Conservation (phyloP, 2,113 vertebrate species). For the Serilophus lunatus region DNA sequence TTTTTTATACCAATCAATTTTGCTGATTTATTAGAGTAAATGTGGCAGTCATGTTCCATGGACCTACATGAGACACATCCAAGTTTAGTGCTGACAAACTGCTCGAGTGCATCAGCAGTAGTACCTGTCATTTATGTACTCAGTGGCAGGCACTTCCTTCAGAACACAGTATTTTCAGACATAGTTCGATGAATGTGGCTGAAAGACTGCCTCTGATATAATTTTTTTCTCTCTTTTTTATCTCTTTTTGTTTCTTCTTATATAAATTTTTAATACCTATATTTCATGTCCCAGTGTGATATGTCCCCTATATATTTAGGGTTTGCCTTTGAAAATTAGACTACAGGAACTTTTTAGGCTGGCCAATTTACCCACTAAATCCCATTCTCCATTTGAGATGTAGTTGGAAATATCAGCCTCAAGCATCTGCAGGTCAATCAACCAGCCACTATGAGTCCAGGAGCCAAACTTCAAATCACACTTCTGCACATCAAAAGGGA, state of each 20-base stretch:
- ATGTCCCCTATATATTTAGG: not conserved
- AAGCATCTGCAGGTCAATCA: conserved; percentile 89
- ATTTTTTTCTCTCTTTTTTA: not conserved
- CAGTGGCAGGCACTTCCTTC: not conserved
- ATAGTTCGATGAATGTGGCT: not conserved
- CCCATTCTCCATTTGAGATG: conserved; percentile 91
- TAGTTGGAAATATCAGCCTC: conserved; percentile 88
- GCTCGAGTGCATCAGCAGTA: not conserved
- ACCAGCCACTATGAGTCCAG: conserved; percentile 90
- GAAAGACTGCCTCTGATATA: not conserved
- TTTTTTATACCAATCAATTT: not conserved
- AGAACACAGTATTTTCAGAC: not conserved
- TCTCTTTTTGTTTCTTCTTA: not conserved
- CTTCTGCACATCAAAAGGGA: conserved; percentile 91
- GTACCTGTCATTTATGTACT: not conserved
- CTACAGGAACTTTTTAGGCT: not conserved
- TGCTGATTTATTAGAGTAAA: not conserved
- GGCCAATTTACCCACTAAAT: conserved; percentile 83
- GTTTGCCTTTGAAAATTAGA: not conserved
- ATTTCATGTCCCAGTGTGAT: not conserved
- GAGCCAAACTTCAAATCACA: conserved; percentile 92
- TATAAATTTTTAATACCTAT: not conserved
- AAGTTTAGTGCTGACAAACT: not conserved
- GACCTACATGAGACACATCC: not conserved
- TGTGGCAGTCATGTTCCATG: not conserved